Conservation (phyloP, 2,113 vertebrate genomes). For the Hydrochoerus hydrochaeris region DNA sequence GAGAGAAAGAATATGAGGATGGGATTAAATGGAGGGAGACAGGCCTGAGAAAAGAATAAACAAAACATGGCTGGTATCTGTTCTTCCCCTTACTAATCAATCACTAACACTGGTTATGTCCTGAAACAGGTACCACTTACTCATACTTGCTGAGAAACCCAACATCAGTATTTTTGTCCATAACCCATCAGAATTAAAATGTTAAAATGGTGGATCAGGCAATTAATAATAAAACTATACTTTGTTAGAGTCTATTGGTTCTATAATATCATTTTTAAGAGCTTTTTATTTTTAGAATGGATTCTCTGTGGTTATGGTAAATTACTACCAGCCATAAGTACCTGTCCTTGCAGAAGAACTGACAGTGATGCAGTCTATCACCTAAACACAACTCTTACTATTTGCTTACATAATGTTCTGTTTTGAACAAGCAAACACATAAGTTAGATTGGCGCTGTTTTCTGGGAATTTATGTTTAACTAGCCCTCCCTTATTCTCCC, state of each 20-base stretch:
- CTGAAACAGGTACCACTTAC: background rate
- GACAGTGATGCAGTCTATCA: background rate
- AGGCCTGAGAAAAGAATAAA: background rate
- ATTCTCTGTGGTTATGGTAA: conserved; percentile 41
- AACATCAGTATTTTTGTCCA: background rate
- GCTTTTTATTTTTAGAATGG: background rate
- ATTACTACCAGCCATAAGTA: background rate
- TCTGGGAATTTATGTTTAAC: background rate
- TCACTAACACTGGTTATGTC: accelerated
- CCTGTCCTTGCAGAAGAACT: background rate
- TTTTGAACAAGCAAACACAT: background rate
- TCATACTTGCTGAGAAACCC: background rate
- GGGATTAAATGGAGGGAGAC: background rate
- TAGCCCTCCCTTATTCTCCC: background rate
- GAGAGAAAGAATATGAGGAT: background rate
- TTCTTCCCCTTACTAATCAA: background rate
- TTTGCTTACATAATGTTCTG: background rate
- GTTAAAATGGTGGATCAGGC: background rate
- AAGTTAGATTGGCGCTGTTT: background rate
- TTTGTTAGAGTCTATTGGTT: background rate
- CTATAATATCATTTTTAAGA: background rate
- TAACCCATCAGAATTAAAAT: background rate
- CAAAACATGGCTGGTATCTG: background rate
- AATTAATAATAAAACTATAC: background rate
- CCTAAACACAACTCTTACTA: accelerated